Evolutionary conservation across 2,797 vertebrate genomes (phyloP).

Genomic region (Pangasius djambal): DNA sequence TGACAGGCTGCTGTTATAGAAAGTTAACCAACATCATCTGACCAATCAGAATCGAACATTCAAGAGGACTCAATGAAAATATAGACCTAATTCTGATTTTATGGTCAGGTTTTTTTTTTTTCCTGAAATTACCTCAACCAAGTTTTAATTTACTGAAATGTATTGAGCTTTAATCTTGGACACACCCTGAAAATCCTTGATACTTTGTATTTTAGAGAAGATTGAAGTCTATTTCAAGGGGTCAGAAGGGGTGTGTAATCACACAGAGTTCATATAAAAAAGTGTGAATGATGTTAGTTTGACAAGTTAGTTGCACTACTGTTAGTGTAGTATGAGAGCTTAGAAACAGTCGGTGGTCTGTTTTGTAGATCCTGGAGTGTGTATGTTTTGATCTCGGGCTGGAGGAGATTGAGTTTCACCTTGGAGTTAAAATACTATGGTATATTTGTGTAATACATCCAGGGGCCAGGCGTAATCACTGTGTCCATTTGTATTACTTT

Average conservation of each 20-base stretch:
- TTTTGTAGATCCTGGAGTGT: conserved; percentile 48
- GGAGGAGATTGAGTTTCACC: conserved; percentile 57
- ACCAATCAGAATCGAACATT: background rate
- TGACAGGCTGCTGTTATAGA: background rate
- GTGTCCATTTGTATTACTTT: background rate
- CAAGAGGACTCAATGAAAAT: background rate
- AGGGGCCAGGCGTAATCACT: background rate
- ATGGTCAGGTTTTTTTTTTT: background rate
- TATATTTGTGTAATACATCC: conserved; percentile 57
- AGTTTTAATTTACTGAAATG: background rate
- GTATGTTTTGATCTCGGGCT: conserved; percentile 53
- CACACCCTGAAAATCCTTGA: background rate
- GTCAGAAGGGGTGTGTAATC: background rate
- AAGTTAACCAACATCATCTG: background rate
- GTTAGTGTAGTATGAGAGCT: background rate
- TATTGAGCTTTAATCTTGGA: background rate
- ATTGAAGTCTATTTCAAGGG: background rate
- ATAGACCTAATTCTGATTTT: background rate
- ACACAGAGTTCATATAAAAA: background rate
- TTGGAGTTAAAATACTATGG: conserved; percentile 57
- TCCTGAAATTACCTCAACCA: background rate
- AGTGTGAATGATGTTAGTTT: background rate
- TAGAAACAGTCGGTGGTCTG: conserved; percentile 58
- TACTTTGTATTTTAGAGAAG: background rate
- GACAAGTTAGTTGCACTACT: background rate